Base-by-base conservation (phyloP, 2,113 vertebrate genomes). In the Lycocorax pyrrhopterus region DNA sequence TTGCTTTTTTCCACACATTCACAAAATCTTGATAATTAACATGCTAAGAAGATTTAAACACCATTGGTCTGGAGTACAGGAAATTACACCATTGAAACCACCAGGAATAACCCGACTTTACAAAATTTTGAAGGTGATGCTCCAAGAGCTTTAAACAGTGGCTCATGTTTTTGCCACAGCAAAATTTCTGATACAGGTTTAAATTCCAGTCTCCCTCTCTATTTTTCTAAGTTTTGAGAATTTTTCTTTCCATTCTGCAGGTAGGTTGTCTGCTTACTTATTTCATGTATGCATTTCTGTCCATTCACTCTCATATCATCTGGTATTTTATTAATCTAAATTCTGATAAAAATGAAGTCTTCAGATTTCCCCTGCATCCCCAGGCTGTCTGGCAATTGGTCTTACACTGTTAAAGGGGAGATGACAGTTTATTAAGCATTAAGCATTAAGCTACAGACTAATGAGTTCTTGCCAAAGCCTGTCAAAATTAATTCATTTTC, bases 341-440 rank as follows among this genome's bases (percentile, higher is more conserved):
- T 94, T 86, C 62, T 74, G 35, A 88, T 71, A 73, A 95, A 75
- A 90, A 89, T 39, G 0, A 88, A 77, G 27, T 69, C 43, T 55
- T 94, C 33, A 32, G 32, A 74, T 64, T 89, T 94, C 90, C 69
- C 44, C 56, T 84, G 35, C 43, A 81, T 67, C 49, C 52, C 35
- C 30, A 90, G 80, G 33, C 55, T 64, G 44, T 25, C 39, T 83
- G 55, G 71, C 53, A 87, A 46, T 46, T 43, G 56, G 22, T 77
- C 53, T 52, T 93, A 60, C 37, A 75, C 66, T 5, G 1, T 60
- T 88, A 91, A 95, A 92, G 55, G 29, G 26, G 63, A 88, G 58
- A 95, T 95, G 88, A 94, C 84, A 93, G 82, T 82, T 95, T 94
- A 87, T 93, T 95, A 94, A 89, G 73, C 80, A 87, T 93, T 95